Evolutionary conservation across 2,113 vertebrate genomes (phyloP), one percentile per base, ranked within the genome.

Genomic region (Myiagra hebetior): DNA sequence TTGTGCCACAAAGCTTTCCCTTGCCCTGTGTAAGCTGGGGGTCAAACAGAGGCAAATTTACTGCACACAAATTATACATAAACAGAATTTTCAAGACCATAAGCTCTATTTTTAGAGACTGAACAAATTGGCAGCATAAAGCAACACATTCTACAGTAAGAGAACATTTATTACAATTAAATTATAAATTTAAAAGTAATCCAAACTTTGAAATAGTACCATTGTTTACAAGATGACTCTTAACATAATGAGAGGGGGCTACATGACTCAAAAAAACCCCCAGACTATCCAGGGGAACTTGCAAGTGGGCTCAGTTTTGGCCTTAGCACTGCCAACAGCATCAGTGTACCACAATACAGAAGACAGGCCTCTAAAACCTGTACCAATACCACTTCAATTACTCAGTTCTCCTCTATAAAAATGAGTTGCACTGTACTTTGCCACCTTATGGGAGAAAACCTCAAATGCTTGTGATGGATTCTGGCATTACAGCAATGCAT

Each of bases 381-480:
- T 13, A 28, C 16, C 30, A 74, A 42, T 2, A 7, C 3, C 57
- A 33, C 22, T 76, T 39, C 1, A 16, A 2, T 27, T 75, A n/a
- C 64, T 52, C 22, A n/a, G 5, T 30, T 39, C 24, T 17, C 44
- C 20, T 49, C 21, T 16, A 3, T 12, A 44, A 89, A 89, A 91
- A 56, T 2, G 8, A 2, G 9, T 41, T 64, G 22, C 27, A 27
- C 4, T 33, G 2, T 9, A 31, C 44, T 68, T 26, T 2, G 0
- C 9, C 16, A 12, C 27, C 1, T 39, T 13, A 33, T 10, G 27
- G 77, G 59, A 70, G 3, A 24, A 86, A 63, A 10, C 17, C 18
- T 78, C 13, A 23, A 55, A 15, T 0, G 2, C 37, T 17, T 39
- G 19, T 46, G 24, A 20, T 28, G 19, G 6, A 44, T 90, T 64